Evolutionary conservation across 1,140 invertebrate species (phyloP).

Genomic region (Penaeus chinensis): DNA sequence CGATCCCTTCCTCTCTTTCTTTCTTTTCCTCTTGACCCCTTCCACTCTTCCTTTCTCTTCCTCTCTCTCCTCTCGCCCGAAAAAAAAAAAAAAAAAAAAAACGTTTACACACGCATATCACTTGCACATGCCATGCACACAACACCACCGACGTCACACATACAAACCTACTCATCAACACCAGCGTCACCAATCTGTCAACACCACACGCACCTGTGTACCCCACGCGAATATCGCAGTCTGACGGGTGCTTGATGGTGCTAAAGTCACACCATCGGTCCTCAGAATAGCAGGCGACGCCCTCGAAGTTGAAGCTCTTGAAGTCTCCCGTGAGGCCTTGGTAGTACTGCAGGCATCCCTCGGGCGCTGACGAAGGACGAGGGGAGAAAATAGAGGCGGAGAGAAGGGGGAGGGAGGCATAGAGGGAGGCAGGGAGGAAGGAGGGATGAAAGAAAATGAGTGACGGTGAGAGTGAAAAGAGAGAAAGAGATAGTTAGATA

Average conservation of each 20-base stretch:
- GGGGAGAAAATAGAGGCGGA: background rate
- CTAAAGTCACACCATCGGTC: slow-evolving; percentile 57
- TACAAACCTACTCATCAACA: background rate
- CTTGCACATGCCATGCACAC: too few relatives aligned
- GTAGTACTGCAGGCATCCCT: slow-evolving; percentile 65
- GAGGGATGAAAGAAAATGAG: background rate
- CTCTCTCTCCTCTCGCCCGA: too few relatives aligned
- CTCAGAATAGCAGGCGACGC: slow-evolving; percentile 52
- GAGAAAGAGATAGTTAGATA: background rate
- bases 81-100: too few relatives aligned
- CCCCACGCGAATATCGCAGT: slow-evolving; percentile 56
- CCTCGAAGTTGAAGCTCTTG: slow-evolving; percentile 64
- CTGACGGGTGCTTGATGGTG: slow-evolving; percentile 48
- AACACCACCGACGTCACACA: background rate
- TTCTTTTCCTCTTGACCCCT: too few relatives aligned
- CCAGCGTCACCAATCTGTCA: background rate
- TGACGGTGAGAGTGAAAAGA: background rate
- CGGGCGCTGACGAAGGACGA: slow-evolving; percentile 58
- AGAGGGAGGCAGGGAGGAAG: background rate
- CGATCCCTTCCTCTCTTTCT: too few relatives aligned
- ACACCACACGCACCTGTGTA: slow-evolving; percentile 42
- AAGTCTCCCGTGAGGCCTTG: slow-evolving; percentile 57
- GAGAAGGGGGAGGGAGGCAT: background rate
- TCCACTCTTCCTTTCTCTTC: too few relatives aligned
- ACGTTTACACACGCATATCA: too few relatives aligned